A percentile compares a stretch with the other conserved stretches of the same genome.
phyloP scores from a whole-genome alignment of 2,888 invertebrate genomes.

The Drosophila percnosoma region DNA sequence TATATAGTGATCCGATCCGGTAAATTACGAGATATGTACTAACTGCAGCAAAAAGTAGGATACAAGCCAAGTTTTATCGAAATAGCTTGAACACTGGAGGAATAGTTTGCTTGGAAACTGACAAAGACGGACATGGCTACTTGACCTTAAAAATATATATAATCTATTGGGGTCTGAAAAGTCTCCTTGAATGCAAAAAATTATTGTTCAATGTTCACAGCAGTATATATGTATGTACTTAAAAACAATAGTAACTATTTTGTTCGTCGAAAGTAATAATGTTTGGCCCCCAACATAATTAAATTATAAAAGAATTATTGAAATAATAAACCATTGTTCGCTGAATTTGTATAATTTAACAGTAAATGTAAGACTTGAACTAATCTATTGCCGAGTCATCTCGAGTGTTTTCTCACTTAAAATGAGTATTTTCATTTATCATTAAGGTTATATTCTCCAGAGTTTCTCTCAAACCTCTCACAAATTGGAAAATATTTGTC shows the following conservation, averaged over 20 bases:
- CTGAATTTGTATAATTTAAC: neutral
- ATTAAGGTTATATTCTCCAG: neutral
- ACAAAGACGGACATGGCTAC: neutral
- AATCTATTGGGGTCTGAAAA: neutral
- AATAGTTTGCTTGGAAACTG: neutral
- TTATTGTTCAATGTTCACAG: too few species aligned
- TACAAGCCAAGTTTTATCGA: neutral
- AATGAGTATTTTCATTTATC: neutral
- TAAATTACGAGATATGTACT: too few species aligned
- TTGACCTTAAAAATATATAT: neutral
- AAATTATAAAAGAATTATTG: neutral
- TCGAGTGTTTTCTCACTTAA: neutral
- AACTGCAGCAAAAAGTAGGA: neutral
- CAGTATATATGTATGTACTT: too few species aligned
- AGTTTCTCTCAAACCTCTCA: neutral
- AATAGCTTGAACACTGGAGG: neutral
- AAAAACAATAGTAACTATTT: neutral
- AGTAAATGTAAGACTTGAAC: neutral
- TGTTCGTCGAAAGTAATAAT: neutral
- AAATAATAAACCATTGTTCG: neutral
- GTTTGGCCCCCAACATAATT: neutral
- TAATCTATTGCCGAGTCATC: neutral
- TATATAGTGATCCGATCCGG: neutral
- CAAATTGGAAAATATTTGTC: neutral
- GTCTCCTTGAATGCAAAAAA: neutral